These are phyloP conservation scores for Osmerus eperlanus DNA, from an alignment of 2,113 vertebrate species.

Conservation along the genomic window DNA sequence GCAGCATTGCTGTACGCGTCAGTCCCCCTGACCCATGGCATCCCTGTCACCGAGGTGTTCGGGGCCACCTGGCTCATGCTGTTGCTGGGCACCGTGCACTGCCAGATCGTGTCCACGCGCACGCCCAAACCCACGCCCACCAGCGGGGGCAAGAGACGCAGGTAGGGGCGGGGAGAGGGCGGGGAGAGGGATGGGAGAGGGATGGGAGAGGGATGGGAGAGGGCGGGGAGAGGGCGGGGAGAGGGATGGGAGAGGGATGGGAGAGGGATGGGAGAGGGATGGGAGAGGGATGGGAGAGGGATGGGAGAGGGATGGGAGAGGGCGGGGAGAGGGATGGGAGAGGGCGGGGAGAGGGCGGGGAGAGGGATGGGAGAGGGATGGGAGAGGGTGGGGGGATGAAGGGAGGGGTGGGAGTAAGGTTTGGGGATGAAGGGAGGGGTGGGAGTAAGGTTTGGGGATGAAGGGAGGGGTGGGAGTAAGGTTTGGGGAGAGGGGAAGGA, in stretches of 20 bases:
- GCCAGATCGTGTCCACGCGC: constrained; percentile 97
- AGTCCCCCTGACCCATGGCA: constrained; percentile 80
- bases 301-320: neutral
- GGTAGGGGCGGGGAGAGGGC: constrained; percentile 66
- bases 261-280: neutral
- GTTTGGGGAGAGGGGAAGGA: neutral
- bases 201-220: neutral
- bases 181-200: no score
- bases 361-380: no score
- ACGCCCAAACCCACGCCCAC: constrained; percentile 85
- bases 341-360: no score
- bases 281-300: no score
- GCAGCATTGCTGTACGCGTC: constrained; percentile 83
- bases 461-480: neutral
- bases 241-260: no score
- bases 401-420: no score
- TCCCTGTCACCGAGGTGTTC: constrained; percentile 92
- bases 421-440: neutral
- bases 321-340: no score
- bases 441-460: no score
- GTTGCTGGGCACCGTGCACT: constrained; percentile 95
- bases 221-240: neutral
- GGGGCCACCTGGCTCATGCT: constrained; percentile 94
- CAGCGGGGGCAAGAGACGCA: constrained; percentile 87
- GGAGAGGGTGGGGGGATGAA: no score